Conservation (phyloP, 2,888 invertebrate species). For the Agrilus biguttatus region DNA sequence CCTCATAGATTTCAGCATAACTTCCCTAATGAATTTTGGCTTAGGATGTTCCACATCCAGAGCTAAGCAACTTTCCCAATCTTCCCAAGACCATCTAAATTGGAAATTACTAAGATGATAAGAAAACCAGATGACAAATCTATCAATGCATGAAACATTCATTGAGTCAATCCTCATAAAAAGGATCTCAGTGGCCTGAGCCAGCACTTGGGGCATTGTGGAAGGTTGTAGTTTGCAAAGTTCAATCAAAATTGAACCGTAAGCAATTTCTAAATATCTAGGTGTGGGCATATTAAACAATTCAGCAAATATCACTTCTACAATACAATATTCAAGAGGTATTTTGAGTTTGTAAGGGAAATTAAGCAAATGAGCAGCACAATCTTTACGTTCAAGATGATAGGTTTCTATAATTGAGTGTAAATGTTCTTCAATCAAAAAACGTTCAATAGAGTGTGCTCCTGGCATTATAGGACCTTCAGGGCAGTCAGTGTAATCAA, state of each 20-base stretch:
- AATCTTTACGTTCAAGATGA: slow-evolving; percentile 83
- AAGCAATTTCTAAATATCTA: slow-evolving; percentile 79
- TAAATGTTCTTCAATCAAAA: slow-evolving; percentile 94
- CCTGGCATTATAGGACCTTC: slow-evolving; percentile 86
- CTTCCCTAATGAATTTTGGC: slow-evolving; percentile 87
- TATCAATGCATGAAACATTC: slow-evolving; percentile 93
- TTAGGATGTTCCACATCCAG: slow-evolving; percentile 81
- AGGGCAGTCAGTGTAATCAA: slow-evolving; percentile 97
- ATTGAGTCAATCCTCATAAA: slow-evolving; percentile 93
- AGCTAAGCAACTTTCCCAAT: slow-evolving; percentile 79
- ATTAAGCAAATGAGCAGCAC: slow-evolving; percentile 80
- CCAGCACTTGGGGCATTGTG: slow-evolving; percentile 93
- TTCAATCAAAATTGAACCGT: slow-evolving; percentile 91
- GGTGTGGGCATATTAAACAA: slow-evolving; percentile 85
- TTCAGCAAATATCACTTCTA: slow-evolving; percentile 92
- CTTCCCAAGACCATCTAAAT: slow-evolving; percentile 98
- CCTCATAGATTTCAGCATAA: slow-evolving; percentile 81
- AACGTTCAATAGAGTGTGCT: slow-evolving; percentile 93
- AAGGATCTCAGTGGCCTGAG: slow-evolving; percentile 94
- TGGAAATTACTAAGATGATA: slow-evolving; percentile 99
- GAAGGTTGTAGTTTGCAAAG: slow-evolving; percentile 92
- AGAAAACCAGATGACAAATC: slow-evolving; percentile 94
- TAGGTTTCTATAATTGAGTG: slow-evolving; percentile 84
- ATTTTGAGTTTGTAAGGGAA: slow-evolving; percentile 90
- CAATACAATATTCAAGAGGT: slow-evolving; percentile 94